These are phyloP conservation scores for Amphiprion clarkii DNA, from an alignment of 2,797 vertebrate species.

Conservation along the genomic window DNA sequence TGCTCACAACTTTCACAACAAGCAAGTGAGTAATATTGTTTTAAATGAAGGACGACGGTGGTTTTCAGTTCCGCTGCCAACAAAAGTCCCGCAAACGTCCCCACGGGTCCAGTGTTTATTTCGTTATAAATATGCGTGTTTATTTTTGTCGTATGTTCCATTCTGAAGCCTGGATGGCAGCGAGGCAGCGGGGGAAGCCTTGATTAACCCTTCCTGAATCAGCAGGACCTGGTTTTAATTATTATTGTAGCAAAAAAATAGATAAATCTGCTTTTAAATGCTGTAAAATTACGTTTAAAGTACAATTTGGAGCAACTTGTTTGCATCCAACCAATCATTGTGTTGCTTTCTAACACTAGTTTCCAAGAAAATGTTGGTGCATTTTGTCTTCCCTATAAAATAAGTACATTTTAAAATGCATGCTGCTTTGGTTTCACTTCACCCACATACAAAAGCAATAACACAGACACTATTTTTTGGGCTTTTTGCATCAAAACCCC, in stretches of 20 bases:
- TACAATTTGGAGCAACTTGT: too few relatives aligned
- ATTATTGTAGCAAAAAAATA: constrained; percentile 27
- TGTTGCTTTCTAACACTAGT: background rate
- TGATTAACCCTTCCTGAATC: constrained; percentile 42
- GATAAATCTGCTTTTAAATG: background rate
- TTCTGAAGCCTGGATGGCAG: constrained; percentile 26
- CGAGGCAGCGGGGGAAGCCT: constrained; percentile 20
- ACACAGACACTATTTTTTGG: background rate
- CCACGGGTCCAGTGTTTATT: constrained; percentile 62
- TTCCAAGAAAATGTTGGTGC: background rate
- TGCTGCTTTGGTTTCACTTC: too few relatives aligned
- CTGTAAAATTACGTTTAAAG: too few relatives aligned
- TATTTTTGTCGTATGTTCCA: constrained; percentile 58
- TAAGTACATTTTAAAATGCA: too few relatives aligned
- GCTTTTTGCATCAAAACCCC: too few relatives aligned
- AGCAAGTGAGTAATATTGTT: constrained; percentile 57
- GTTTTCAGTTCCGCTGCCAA: constrained; percentile 64
- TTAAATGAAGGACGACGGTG: constrained; percentile 68
- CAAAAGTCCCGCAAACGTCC: constrained; percentile 55
- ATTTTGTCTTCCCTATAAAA: background rate
- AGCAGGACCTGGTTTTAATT: constrained; percentile 41
- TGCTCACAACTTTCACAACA: constrained; percentile 40
- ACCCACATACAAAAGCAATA: background rate
- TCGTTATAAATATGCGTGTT: constrained; percentile 63
- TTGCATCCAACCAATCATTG: too few relatives aligned